Evolutionary conservation across 2,113 vertebrate species (phyloP).

Genomic region (Brachyhypopomus gauderio): DNA sequence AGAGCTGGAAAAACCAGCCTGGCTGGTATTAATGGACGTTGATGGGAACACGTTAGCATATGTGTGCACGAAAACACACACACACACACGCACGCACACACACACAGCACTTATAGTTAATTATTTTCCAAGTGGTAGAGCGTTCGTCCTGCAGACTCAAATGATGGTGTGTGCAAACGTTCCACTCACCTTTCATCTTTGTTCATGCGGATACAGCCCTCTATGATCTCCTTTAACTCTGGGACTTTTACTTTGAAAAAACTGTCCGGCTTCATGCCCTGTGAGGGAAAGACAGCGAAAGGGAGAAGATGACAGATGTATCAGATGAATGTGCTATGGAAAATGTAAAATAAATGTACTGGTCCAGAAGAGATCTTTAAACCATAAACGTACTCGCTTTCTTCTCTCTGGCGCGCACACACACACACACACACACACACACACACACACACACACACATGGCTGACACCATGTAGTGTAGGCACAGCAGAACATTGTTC

Average conservation of each 20-base stretch:
- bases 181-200: conserved; percentile 73
- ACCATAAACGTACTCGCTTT: neutral
- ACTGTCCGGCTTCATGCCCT: conserved; percentile 91
- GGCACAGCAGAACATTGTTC: conserved; percentile 4
- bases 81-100: conserved; percentile 34
- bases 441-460: neutral
- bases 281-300: conserved; percentile 16
- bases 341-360: too few relatives aligned
- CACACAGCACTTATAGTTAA: conserved; percentile 18
- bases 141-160: neutral
- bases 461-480: neutral
- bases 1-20: conserved; percentile 18
- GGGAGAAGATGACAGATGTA: neutral
- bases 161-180: neutral
- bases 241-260: conserved; percentile 97
- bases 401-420: neutral
- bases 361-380: too few relatives aligned
- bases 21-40: conserved; percentile 9
- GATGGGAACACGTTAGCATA: neutral
- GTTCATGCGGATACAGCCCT: conserved; percentile 94
- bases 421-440: neutral
- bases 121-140: conserved; percentile 7
- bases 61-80: neutral
- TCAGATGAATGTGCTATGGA: neutral
- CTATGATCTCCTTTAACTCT: conserved; percentile 97